Conservation (phyloP, 1,140 invertebrate species). For the Drosophila trapezifrons region DNA sequence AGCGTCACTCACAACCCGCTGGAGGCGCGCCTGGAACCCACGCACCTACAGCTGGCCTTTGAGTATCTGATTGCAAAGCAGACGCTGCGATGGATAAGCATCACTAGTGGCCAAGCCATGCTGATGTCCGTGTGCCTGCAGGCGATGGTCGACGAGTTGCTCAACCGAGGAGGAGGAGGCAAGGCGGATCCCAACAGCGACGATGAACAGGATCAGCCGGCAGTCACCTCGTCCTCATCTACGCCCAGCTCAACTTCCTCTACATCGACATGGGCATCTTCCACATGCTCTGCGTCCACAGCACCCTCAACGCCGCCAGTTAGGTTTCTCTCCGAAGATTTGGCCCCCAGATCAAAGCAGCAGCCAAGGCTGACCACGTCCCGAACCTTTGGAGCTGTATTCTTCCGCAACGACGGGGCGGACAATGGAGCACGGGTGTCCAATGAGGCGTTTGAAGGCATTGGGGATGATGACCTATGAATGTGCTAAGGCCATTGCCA, state of each 20-base stretch:
- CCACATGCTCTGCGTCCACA: constrained; percentile 82
- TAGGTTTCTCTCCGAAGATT: constrained; percentile 82
- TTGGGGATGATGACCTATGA: constrained; percentile 93
- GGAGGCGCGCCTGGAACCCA: constrained; percentile 62
- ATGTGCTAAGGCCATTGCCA: constrained; percentile 24
- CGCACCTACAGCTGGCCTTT: constrained; percentile 91
- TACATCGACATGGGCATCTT: constrained; percentile 79
- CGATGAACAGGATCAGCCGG: constrained; percentile 54
- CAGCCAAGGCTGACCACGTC: constrained; percentile 83
- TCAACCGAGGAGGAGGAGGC: constrained; percentile 88
- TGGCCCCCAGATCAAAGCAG: constrained; percentile 73
- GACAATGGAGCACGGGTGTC: constrained; percentile 85
- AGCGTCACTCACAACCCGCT: constrained; percentile 91
- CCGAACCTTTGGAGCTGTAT: constrained; percentile 85
- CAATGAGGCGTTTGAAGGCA: constrained; percentile 95
- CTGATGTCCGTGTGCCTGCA: constrained; percentile 97
- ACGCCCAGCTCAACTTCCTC: constrained; percentile 74
- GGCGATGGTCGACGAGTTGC: constrained; percentile 96
- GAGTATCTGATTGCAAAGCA: constrained; percentile 98
- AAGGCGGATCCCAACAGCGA: constrained; percentile 49
- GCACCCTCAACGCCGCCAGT: constrained; percentile 64
- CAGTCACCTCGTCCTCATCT: constrained; percentile 56
- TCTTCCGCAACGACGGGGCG: constrained; percentile 86
- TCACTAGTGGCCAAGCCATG: constrained; percentile 95
- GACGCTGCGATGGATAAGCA: constrained; percentile 95